Percentiles rank a stretch among this genome's conserved stretches.
Evolutionary conservation across 2,113 vertebrate species (phyloP).

Genomic region (Nibea albiflora): DNA sequence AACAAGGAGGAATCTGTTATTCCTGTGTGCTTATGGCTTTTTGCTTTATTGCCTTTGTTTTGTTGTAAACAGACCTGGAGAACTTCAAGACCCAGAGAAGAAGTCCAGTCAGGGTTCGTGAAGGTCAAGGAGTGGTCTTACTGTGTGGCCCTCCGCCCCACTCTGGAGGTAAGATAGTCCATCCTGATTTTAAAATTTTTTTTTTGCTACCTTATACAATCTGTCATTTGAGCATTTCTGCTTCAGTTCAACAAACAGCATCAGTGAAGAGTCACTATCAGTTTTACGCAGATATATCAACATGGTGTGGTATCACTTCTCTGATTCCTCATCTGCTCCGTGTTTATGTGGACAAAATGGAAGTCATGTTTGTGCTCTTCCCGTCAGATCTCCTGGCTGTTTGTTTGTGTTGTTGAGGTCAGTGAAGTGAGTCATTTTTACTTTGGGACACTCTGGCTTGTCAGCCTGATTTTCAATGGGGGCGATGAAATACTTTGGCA

Average conservation of each 20-base stretch:
- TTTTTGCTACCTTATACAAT: neutral
- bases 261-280: neutral
- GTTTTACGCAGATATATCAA: neutral
- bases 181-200: neutral
- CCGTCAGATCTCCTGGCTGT: constrained; percentile 48
- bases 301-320: neutral
- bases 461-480: constrained; percentile 61
- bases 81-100: constrained; percentile 93
- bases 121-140: constrained; percentile 95
- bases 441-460: constrained; percentile 61
- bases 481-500: constrained; percentile 56
- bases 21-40: constrained; percentile 29
- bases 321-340: constrained; percentile 15
- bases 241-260: neutral
- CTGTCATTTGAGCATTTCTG: neutral
- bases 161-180: constrained; percentile 85
- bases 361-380: constrained; percentile 36
- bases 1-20: constrained; percentile 27
- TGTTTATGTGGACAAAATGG: constrained; percentile 49
- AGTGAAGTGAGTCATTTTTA: constrained; percentile 68
- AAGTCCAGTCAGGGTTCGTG: constrained; percentile 93
- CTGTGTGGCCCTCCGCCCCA: constrained; percentile 89
- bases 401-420: constrained; percentile 62
- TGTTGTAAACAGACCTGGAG: constrained; percentile 89
- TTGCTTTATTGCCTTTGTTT: constrained; percentile 57